phyloP scores from a whole-genome alignment of 2,113 vertebrate species.

The Syngnathus floridae region DNA sequence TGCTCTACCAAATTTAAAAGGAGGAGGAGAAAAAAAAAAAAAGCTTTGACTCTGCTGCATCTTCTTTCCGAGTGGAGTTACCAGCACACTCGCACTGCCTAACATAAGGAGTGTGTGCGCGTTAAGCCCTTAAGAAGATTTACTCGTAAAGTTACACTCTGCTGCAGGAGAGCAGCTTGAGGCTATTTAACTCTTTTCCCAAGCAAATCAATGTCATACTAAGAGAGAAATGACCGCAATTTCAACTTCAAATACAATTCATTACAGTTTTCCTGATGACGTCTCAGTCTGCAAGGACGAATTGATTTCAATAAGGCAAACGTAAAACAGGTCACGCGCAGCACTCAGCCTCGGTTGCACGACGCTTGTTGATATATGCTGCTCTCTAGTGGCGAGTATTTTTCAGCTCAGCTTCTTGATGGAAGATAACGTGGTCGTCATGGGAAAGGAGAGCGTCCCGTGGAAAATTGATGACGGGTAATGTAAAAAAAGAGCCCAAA shows the following conservation, averaged over 20 bases:
- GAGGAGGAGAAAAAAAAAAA: no score
- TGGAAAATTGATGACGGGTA: slow-evolving; percentile 76
- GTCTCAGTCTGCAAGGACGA: no score
- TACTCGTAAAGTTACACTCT: slow-evolving; percentile 51
- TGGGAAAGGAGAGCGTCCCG: slow-evolving; percentile 73
- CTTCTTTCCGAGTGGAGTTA: slow-evolving; percentile 27
- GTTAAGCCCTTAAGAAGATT: slow-evolving; percentile 57
- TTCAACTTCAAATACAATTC: not conserved
- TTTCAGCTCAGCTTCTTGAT: slow-evolving; percentile 1
- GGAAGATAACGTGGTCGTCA: slow-evolving; percentile 73
- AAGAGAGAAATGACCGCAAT: not conserved
- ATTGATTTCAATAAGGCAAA: no score
- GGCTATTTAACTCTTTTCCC: not conserved
- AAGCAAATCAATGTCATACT: not conserved
- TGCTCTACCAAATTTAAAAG: no score
- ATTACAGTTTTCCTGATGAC: no score
- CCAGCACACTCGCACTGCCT: slow-evolving; percentile 19
- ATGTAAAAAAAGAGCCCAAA: not conserved
- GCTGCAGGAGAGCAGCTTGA: slow-evolving; percentile 33
- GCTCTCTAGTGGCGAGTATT: slow-evolving; percentile 36
- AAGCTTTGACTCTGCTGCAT: no score
- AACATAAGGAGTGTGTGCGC: slow-evolving; percentile 20
- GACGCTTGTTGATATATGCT: slow-evolving; percentile 25
- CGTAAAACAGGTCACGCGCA: no score
- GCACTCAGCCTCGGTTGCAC: slow-evolving; percentile 17